Evolutionary conservation across 2,888 invertebrate genomes (phyloP), one percentile per base, ranked within the genome.

Genomic region (Stenichneumon culpator): DNA sequence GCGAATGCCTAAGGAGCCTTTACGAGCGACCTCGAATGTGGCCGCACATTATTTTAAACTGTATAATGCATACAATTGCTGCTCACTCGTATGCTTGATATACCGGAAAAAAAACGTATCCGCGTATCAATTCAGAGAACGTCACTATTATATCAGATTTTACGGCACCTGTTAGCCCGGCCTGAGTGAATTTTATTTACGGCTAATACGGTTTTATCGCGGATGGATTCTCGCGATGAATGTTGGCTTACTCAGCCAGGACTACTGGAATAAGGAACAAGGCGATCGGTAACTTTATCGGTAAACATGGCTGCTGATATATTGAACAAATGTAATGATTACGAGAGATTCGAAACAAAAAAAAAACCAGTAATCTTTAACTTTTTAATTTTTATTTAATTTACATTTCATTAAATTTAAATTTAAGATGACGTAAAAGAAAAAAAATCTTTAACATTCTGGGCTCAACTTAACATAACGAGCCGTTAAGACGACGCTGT

Each of bases 41-140:
- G 67, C 52, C 67, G 50, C 77, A 39, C 39, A 77, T 77, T 77
- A 77, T 77, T 77, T 77, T 67, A 77, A 77, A 77, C 54, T 77
- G 67, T 65, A 67, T 52, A 54, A 67, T 67, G 39, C 54, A 67
- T 50, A 63, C 28, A 54, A n/a, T 52, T 25, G 52, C 22, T 7
- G 36, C 39, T 25, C 36, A 22, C 25, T 9, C 54, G 16, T 54
- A 22, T 19, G 16, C 28, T 28, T 77, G 32, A 54, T 77, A 67
- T 65, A 22, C 22, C 67, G 77, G 36, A 77, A 77, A 77, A 65
- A n/a, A 25, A 39, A 22, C 54, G 22, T 52, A 19, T 16, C 25
- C 11, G 65, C 65, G 52, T 67, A 67, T 77, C 67, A 77, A 36
- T 67, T 67, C 36, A 39, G 19, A 67, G 52, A 67, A 25, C 77